Percentiles rank a stretch among this genome's conserved stretches.
These are phyloP conservation scores for Gymnoscelis rufifasciata DNA, from an alignment of 2,888 invertebrate genomes.

Conservation along the genomic window DNA sequence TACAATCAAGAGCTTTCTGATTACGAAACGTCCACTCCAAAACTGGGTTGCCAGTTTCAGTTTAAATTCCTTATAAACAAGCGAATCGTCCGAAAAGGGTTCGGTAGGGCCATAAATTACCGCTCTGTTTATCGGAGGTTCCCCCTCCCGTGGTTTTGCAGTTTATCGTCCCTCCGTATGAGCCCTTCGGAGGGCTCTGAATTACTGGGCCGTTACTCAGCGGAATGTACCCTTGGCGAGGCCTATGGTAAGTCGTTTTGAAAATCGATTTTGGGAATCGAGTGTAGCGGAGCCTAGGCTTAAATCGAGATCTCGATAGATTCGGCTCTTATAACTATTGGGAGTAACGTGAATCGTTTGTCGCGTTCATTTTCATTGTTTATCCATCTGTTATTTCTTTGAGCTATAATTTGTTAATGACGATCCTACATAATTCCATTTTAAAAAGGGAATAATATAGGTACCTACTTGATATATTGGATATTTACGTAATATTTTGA, in stretches of 20 bases:
- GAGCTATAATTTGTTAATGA: no score
- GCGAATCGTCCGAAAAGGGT: slow-evolving; percentile 50
- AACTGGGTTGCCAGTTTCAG: slow-evolving; percentile 5
- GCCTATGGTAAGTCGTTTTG: slow-evolving; percentile 9
- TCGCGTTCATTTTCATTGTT: no score
- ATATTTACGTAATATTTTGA: no score
- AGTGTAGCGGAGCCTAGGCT: not conserved
- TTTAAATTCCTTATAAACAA: slow-evolving; percentile 27
- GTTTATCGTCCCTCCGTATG: slow-evolving; percentile 71
- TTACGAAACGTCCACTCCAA: not conserved
- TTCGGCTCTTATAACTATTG: no score
- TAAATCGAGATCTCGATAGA: no score
- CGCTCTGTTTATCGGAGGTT: slow-evolving; percentile 68
- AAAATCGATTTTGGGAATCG: slow-evolving; percentile 10
- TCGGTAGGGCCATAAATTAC: slow-evolving; percentile 72
- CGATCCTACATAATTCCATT: no score
- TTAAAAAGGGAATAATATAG: no score
- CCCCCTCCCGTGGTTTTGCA: slow-evolving; percentile 72
- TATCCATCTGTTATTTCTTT: no score
- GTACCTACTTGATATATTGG: no score
- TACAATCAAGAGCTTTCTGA: not conserved
- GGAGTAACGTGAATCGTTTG: no score
- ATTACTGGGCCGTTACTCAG: slow-evolving; percentile 66
- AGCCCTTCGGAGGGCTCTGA: slow-evolving; percentile 58
- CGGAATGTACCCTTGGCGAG: slow-evolving; percentile 52